Base-by-base conservation (phyloP, 2,888 invertebrate species). In the Morpho achilles region DNA sequence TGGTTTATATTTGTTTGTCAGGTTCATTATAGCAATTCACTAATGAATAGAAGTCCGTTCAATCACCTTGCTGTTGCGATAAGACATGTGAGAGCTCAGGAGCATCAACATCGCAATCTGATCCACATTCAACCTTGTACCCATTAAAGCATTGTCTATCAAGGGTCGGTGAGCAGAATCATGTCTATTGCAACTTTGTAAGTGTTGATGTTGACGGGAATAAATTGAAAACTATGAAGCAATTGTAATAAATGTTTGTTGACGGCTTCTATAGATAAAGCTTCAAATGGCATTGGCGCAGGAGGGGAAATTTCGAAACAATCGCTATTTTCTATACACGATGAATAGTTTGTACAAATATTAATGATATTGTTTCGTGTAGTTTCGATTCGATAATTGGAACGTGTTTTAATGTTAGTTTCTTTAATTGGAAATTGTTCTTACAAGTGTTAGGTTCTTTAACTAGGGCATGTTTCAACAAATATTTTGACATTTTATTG, bases 131-230 rank as follows among this genome's bases (percentile, higher is more conserved):
- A 70, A 82, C 87, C 87, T 87, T 87, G 86, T 75, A 76, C 77
- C 66, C 78, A 80, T 82, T 84, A 76, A 68, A 62, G 69, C 68
- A 82, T 86, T 85, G 82, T 87, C 75, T 84, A 60, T 66, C 60
- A 76, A 61, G 66, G 69, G 64, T 70, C 65, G 56, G 48, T 59
- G 63, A 64, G 64, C 56, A 53, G 40, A 43, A 49, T 53, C 53
- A 49, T 70, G 66, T 67, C 64, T 67, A 72, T 64, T 63, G 69
- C 67, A 47, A 47, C 46, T 61, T 65, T 60, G 57, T 62, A 60
- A 57, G 54, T 52, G 44, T 55, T 53, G 53, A 59, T 59, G 50
- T 56, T 56, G 62, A 63, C 58, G 56, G 48, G 62, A 60, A 60
- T 56, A 56, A 60, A 53, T 63, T 58, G 55, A 60, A 58, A 59